A percentile compares a stretch with the other conserved stretches of the same genome.
These are phyloP conservation scores for Mesorhabditis sp. DNA, from an alignment of 2,888 invertebrate species.

Conservation along the genomic window DNA sequence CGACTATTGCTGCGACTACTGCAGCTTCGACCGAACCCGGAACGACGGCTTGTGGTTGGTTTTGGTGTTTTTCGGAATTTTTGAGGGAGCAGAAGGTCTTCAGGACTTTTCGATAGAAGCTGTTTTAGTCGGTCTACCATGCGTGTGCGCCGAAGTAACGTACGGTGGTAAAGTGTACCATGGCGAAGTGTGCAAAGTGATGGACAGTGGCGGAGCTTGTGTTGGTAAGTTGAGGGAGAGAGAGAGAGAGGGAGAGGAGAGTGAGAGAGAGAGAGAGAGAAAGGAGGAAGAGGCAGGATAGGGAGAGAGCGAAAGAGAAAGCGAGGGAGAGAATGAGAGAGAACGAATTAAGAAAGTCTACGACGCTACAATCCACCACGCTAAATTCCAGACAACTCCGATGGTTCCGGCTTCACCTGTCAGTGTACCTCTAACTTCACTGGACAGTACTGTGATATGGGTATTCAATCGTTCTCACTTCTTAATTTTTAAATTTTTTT, in stretches of 20 bases:
- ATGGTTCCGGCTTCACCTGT: background rate
- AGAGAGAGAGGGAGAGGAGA: too few species aligned
- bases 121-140: conserved; percentile 1
- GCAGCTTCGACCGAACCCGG: background rate
- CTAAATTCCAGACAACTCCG: background rate
- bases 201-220: background rate
- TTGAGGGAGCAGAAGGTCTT: background rate
- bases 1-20: too few species aligned
- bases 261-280: too few species aligned
- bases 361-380: background rate
- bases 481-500: background rate
- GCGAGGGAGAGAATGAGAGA: too few species aligned
- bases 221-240: background rate
- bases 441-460: conserved; percentile 6
- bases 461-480: background rate
- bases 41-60: conserved; percentile 3
- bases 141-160: background rate
- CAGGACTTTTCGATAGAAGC: too few species aligned
- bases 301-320: too few species aligned
- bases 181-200: background rate
- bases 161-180: background rate
- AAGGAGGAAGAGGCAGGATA: too few species aligned
- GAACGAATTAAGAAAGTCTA: too few species aligned
- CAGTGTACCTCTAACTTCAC: background rate
- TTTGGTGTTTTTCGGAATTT: background rate